Evolutionary conservation across 2,888 invertebrate species (phyloP).

Genomic region (Drosophila maculinotata): DNA sequence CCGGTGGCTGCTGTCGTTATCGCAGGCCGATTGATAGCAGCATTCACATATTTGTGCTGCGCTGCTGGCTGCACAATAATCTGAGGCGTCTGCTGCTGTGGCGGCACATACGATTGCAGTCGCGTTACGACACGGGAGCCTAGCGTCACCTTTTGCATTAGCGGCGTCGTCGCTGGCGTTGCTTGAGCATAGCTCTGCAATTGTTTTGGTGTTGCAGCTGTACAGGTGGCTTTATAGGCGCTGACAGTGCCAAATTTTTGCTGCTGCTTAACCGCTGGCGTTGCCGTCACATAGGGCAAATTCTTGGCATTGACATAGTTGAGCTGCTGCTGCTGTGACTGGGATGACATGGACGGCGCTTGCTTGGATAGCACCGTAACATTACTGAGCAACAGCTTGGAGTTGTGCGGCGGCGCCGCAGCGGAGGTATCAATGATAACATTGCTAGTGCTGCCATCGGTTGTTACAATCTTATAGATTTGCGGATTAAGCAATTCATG

Average conservation of each 20-base stretch:
- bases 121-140: constrained; percentile 82
- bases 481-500: constrained; percentile 84
- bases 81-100: constrained; percentile 63
- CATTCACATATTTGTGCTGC: constrained; percentile 77
- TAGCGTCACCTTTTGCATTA: constrained; percentile 61
- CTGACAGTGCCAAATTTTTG: constrained; percentile 45
- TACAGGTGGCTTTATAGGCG: constrained; percentile 39
- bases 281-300: constrained; percentile 81
- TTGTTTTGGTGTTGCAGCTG: constrained; percentile 30
- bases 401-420: constrained; percentile 72
- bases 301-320: constrained; percentile 65
- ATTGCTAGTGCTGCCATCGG: constrained; percentile 83
- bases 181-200: constrained; percentile 51
- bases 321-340: constrained; percentile 64
- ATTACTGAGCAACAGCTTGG: constrained; percentile 84
- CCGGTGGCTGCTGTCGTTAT: constrained; percentile 45
- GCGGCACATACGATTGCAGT: constrained; percentile 79
- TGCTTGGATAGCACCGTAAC: constrained; percentile 83
- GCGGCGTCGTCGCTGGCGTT: constrained; percentile 40
- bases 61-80: constrained; percentile 70
- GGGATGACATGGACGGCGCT: constrained; percentile 58
- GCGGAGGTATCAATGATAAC: constrained; percentile 82
- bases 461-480: constrained; percentile 84
- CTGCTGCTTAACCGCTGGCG: constrained; percentile 65
- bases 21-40: constrained; percentile 41